These are phyloP conservation scores for Pelobates cultripes DNA, from an alignment of 2,797 vertebrate species.

Conservation along the genomic window DNA sequence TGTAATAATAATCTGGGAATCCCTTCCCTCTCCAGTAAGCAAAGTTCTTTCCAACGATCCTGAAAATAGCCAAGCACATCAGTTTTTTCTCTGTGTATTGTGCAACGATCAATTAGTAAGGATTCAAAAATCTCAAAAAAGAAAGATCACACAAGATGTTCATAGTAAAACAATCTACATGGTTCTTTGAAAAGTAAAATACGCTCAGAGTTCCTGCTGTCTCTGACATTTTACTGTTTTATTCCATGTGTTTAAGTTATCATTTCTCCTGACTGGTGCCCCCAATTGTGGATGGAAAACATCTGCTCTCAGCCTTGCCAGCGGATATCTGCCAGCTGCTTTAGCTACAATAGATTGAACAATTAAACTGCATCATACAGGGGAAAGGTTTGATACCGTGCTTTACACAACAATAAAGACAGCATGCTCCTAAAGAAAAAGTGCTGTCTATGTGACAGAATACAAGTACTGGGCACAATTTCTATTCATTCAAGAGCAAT, in stretches of 20 bases:
- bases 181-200: background rate
- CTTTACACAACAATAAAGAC: slow-evolving; percentile 21
- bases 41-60: too few species aligned
- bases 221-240: slow-evolving; percentile 28
- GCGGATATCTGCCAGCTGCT: slow-evolving; percentile 21
- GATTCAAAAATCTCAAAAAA: too few species aligned
- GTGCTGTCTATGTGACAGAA: background rate
- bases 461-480: background rate
- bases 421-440: slow-evolving; percentile 8
- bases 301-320: slow-evolving; percentile 22
- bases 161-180: background rate
- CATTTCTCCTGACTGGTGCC: slow-evolving; percentile 15
- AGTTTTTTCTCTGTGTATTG: too few species aligned
- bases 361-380: slow-evolving; percentile 34
- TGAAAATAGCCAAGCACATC: too few species aligned
- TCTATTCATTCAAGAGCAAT: background rate
- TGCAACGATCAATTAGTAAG: too few species aligned
- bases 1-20: too few species aligned
- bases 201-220: background rate
- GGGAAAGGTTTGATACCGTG: background rate
- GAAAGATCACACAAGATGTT: too few species aligned
- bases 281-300: slow-evolving; percentile 14
- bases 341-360: background rate
- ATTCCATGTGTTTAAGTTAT: background rate
- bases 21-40: too few species aligned